Evolutionary conservation across 1,140 invertebrate species (phyloP).

Genomic region (Drosophila watanabei): DNA sequence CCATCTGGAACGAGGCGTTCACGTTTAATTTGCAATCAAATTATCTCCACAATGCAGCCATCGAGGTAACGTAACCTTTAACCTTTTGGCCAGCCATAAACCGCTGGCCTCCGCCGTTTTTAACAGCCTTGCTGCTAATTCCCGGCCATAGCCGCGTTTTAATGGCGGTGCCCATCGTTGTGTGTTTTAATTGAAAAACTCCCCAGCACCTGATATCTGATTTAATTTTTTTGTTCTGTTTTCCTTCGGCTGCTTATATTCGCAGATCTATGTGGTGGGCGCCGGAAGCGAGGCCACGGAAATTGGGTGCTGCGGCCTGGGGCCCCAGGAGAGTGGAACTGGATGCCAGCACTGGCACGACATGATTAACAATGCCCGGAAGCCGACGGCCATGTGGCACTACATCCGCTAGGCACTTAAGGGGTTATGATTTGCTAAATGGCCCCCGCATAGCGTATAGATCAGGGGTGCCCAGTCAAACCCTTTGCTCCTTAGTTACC

Average conservation of each 20-base stretch:
- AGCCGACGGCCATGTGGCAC: conserved; percentile 94
- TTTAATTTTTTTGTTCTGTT: not conserved
- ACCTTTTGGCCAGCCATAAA: conserved; percentile 9
- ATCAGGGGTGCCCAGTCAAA: not conserved
- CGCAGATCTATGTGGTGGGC: conserved; percentile 86
- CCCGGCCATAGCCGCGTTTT: conserved; percentile 33
- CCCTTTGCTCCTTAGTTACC: not conserved
- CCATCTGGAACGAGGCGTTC: conserved; percentile 98
- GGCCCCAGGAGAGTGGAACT: conserved; percentile 89
- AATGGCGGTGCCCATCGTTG: conserved; percentile 21
- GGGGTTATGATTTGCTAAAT: conserved; percentile 16
- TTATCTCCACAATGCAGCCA: conserved; percentile 89
- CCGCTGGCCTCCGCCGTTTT: conserved; percentile 23
- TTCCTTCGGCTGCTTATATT: not conserved
- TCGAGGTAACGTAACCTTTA: conserved; percentile 88
- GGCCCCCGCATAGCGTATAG: conserved; percentile 4
- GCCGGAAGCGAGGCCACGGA: conserved; percentile 87
- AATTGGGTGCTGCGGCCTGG: conserved; percentile 89
- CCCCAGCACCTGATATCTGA: conserved; percentile 12
- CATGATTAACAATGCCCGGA: conserved; percentile 92
- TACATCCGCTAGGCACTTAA: conserved; percentile 88
- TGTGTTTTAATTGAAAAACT: conserved; percentile 55
- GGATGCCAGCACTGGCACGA: conserved; percentile 92
- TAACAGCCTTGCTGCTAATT: conserved; percentile 42
- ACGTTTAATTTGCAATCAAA: conserved; percentile 93